phyloP scores from a whole-genome alignment of 2,797 vertebrate genomes.

The Spinus pinus region DNA sequence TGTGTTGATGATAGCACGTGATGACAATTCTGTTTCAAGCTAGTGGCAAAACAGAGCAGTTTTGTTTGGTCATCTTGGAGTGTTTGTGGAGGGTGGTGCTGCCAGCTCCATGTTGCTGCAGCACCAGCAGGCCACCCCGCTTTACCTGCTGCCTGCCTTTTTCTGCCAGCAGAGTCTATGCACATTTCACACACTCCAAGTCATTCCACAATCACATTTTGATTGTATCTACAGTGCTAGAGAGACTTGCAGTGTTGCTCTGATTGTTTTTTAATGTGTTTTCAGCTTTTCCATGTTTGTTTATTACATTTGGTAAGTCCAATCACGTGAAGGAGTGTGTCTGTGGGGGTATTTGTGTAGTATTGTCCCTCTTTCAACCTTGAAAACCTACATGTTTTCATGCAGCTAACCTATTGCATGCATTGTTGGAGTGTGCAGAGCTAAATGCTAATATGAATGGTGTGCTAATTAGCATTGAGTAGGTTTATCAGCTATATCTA shows the following conservation, averaged over 20 bases:
- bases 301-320: background rate
- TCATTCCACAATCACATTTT: background rate
- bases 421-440: background rate
- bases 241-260: background rate
- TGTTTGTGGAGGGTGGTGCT: background rate
- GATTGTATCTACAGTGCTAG: background rate
- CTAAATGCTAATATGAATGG: background rate
- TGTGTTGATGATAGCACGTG: background rate
- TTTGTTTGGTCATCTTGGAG: background rate
- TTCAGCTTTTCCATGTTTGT: background rate
- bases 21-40: background rate
- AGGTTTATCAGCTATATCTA: background rate
- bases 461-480: background rate
- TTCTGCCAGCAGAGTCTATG: background rate
- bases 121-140: background rate
- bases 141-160: background rate
- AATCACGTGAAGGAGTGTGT: fast-evolving
- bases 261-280: background rate
- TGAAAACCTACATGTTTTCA: background rate
- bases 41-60: background rate
- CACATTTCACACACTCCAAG: background rate
- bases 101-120: background rate
- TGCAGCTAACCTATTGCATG: background rate
- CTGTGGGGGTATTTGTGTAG: background rate
- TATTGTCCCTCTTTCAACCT: background rate